Percentiles rank a stretch among this genome's conserved stretches.
Evolutionary conservation across 2,888 invertebrate genomes (phyloP).

Genomic region (Synanthedon tipuliformis): DNA sequence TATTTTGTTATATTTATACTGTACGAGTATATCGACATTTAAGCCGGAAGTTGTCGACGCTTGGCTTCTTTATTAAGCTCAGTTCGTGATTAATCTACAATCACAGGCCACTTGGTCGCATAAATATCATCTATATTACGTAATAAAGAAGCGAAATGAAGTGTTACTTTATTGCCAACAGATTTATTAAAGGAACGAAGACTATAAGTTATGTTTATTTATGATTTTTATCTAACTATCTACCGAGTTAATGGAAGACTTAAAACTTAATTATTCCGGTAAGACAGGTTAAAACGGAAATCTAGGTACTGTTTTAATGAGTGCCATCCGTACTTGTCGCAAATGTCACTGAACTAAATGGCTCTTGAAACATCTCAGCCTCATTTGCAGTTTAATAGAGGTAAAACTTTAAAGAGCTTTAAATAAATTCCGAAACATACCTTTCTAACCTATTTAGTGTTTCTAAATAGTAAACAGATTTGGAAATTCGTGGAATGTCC

Average conservation of each 20-base stretch:
- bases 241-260: constrained; percentile 11
- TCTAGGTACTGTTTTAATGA: constrained; percentile 52
- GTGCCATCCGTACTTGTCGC: constrained; percentile 50
- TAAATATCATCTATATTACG: constrained; percentile 9
- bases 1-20: neutral
- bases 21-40: constrained; percentile 1
- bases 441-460: neutral
- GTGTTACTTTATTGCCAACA: neutral
- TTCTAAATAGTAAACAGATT: constrained; percentile 7
- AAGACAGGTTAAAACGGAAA: constrained; percentile 59
- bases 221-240: neutral
- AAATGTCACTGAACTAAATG: constrained; percentile 16
- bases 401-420: neutral
- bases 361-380: constrained; percentile 10
- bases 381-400: neutral
- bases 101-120: constrained; percentile 6
- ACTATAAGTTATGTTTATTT: neutral
- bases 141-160: constrained; percentile 4
- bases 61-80: constrained; percentile 12
- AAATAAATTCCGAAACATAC: too few species aligned
- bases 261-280: constrained; percentile 20
- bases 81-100: constrained; percentile 22
- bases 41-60: constrained; percentile 20
- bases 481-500: constrained; percentile 15
- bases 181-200: constrained; percentile 1